A percentile compares a stretch with the other conserved stretches of the same genome.
phyloP scores from a whole-genome alignment of 2,113 vertebrate genomes.

The Sula dactylatra region DNA sequence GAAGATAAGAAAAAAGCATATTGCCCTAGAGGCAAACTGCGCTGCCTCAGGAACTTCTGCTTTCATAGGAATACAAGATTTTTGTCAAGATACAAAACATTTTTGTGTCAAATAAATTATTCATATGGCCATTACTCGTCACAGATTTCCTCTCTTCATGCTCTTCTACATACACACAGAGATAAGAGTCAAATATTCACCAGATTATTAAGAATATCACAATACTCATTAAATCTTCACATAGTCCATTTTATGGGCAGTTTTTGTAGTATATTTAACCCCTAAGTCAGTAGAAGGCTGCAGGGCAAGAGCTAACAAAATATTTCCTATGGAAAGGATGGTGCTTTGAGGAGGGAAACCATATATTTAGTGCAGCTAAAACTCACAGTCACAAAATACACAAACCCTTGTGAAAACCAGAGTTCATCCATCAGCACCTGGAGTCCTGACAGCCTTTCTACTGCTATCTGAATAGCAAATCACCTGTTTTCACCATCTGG shows the following conservation, averaged over 20 bases:
- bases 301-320: background rate
- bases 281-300: background rate
- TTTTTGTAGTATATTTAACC: background rate
- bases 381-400: background rate
- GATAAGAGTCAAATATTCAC: background rate
- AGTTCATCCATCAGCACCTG: background rate
- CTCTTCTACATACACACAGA: background rate
- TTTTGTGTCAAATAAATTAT: conserved; percentile 11
- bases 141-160: background rate
- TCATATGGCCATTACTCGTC: background rate
- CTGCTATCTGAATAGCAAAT: background rate
- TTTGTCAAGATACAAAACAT: background rate
- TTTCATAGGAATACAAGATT: background rate
- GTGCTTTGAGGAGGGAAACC: background rate
- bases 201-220: background rate
- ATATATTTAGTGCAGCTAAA: background rate
- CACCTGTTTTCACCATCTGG: background rate
- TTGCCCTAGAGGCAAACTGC: background rate
- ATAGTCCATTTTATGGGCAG: background rate
- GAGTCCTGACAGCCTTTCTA: background rate
- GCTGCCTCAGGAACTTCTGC: background rate
- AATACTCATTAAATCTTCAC: background rate
- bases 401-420: background rate
- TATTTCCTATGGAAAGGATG: background rate
- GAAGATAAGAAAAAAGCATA: background rate